These are phyloP conservation scores for Peromyscus aztecus DNA, from an alignment of 2,797 vertebrate species.

Conservation along the genomic window DNA sequence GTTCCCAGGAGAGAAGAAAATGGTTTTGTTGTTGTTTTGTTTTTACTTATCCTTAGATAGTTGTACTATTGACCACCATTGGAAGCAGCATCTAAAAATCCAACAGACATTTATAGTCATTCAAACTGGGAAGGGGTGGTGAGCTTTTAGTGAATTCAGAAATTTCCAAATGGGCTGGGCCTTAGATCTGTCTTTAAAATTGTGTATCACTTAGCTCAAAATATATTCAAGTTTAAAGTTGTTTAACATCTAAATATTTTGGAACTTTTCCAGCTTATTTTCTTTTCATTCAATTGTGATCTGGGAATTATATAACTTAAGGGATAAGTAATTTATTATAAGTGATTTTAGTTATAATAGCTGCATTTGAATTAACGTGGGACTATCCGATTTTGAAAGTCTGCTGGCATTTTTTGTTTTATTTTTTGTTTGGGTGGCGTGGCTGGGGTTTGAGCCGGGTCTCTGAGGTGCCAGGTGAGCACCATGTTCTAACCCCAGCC, in stretches of 20 bases:
- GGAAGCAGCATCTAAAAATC: not conserved
- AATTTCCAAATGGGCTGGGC: conserved; percentile 40
- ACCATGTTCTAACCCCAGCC: not conserved
- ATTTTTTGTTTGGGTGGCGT: not conserved
- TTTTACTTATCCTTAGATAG: conserved; percentile 17
- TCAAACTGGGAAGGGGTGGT: not conserved
- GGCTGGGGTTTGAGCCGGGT: not conserved
- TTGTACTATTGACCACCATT: conserved; percentile 8
- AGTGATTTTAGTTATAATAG: conserved; percentile 28
- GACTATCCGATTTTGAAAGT: conserved; percentile 25
- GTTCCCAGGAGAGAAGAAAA: conserved; percentile 26
- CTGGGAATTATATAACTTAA: conserved; percentile 43
- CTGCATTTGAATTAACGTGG: conserved; percentile 53
- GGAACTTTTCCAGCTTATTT: not conserved
- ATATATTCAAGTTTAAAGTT: conserved; percentile 45
- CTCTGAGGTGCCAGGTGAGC: not conserved
- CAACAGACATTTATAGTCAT: not conserved
- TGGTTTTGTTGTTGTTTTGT: not conserved
- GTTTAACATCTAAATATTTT: conserved; percentile 28
- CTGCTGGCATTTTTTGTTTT: not conserved
- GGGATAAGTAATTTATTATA: conserved; percentile 27
- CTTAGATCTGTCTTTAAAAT: conserved; percentile 38
- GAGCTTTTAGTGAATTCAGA: conserved; percentile 27
- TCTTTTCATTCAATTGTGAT: conserved; percentile 25
- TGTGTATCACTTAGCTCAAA: not conserved